A percentile compares a stretch with the other conserved stretches of the same genome.
Evolutionary conservation across 2,888 invertebrate genomes (phyloP).

Genomic region (Pseudanteris insignis): DNA sequence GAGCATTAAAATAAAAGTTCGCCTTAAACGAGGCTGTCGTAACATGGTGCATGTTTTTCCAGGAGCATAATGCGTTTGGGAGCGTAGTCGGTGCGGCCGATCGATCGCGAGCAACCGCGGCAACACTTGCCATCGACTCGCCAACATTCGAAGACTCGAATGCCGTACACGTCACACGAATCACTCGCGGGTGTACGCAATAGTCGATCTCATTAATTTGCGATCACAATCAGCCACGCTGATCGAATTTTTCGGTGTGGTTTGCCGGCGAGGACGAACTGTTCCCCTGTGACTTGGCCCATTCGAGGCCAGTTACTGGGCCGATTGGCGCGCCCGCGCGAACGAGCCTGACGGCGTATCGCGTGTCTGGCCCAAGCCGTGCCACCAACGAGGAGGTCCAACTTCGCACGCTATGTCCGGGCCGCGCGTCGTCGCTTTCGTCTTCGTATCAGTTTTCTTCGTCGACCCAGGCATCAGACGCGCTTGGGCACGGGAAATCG

Average conservation of each 20-base stretch:
- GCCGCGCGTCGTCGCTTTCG: constrained; percentile 19
- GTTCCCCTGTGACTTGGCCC: too few species aligned
- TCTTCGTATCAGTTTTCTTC: constrained; percentile 25
- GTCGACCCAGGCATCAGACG: constrained; percentile 13
- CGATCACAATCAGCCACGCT: too few species aligned
- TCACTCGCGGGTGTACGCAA: constrained; percentile 2
- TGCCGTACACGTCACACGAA: constrained; percentile 7
- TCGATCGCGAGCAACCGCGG: constrained; percentile 33
- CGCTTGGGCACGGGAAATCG: constrained; percentile 15
- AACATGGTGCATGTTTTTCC: constrained; percentile 28
- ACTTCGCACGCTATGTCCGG: constrained; percentile 35
- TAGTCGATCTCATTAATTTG: too few species aligned
- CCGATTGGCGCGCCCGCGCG: background rate
- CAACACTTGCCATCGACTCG: constrained; percentile 17
- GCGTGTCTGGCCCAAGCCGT: constrained; percentile 9
- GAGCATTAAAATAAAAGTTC: background rate
- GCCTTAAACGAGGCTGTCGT: too few species aligned
- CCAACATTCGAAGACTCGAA: constrained; percentile 11
- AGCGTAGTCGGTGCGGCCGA: constrained; percentile 21
- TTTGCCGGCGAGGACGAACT: constrained; percentile 7
- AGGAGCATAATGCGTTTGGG: constrained; percentile 27
- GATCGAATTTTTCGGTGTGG: too few species aligned
- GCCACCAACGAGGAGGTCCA: constrained; percentile 6
- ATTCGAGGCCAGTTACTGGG: too few species aligned
- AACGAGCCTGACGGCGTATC: constrained; percentile 14